Percentiles rank a stretch among this genome's conserved stretches.
Evolutionary conservation across 1,140 invertebrate species (phyloP).

Genomic region (Drepana arcuata): DNA sequence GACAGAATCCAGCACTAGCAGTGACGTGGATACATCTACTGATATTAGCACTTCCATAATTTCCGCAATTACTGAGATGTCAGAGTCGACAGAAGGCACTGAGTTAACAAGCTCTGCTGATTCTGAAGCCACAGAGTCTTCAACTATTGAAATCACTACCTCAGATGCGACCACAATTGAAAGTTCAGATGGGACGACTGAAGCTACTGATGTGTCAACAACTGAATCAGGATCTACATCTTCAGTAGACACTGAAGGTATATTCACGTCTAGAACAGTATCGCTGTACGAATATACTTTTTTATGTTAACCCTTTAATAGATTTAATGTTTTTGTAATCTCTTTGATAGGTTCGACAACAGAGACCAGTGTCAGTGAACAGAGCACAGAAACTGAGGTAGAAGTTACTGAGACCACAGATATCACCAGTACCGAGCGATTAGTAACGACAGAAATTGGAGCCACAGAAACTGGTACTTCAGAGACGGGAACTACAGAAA

Average conservation of each 20-base stretch:
- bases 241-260: background rate
- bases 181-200: conserved; percentile 3
- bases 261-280: background rate
- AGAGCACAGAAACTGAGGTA: background rate
- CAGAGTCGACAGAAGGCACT: background rate
- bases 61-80: background rate
- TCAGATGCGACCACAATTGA: background rate
- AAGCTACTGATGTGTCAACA: background rate
- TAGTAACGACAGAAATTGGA: conserved; percentile 8
- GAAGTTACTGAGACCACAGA: background rate
- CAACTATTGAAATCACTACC: background rate
- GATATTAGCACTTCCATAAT: too few species aligned
- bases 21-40: background rate
- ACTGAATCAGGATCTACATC: background rate
- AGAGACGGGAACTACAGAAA: conserved; percentile 7
- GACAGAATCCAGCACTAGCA: background rate
- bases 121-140: conserved; percentile 12
- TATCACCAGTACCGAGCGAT: too few species aligned
- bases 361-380: background rate
- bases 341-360: background rate
- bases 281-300: background rate
- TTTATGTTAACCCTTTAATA: background rate
- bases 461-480: conserved; percentile 1
- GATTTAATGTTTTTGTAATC: background rate
- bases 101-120: conserved; percentile 1